These are phyloP conservation scores for Pristionchus fissidentatus DNA, from an alignment of 2,888 invertebrate species.

Conservation along the genomic window DNA sequence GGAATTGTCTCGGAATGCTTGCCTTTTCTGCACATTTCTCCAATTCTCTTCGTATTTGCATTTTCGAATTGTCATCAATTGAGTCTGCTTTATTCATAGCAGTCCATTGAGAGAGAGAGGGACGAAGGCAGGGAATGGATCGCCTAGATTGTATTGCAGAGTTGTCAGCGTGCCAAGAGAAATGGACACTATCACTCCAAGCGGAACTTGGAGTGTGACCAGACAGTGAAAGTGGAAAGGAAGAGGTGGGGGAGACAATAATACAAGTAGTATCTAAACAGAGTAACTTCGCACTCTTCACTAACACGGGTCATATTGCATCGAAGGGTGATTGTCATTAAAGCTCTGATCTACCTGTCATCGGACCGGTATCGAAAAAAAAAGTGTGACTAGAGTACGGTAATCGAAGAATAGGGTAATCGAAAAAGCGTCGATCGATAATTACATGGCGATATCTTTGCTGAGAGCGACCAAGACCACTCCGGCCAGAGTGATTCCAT, in stretches of 20 bases:
- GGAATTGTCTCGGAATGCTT: too few species aligned
- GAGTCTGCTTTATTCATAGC: neutral
- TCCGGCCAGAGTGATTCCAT: slow-evolving; percentile 59
- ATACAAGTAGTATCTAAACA: neutral
- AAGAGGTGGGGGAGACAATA: too few species aligned
- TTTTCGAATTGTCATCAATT: neutral
- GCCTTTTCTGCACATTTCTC: neutral
- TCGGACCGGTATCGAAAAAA: slow-evolving; percentile 12
- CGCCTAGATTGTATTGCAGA: too few species aligned
- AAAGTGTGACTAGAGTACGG: slow-evolving; percentile 45
- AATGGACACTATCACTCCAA: neutral
- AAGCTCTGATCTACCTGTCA: slow-evolving; percentile 6
- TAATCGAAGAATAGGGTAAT: slow-evolving; percentile 43
- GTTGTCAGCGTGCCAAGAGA: too few species aligned
- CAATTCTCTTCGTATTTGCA: neutral
- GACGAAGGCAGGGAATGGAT: neutral
- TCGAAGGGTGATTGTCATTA: slow-evolving; percentile 20
- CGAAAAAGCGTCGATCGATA: neutral
- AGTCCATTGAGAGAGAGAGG: neutral
- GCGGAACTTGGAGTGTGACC: slow-evolving; percentile 9
- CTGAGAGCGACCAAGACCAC: slow-evolving; percentile 56
- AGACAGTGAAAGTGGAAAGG: slow-evolving; percentile 29
- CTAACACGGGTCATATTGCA: slow-evolving; percentile 38
- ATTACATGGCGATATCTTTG: slow-evolving; percentile 50
- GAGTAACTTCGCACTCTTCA: neutral